These are phyloP conservation scores for Octonoba sinensis DNA, from an alignment of 2,888 invertebrate genomes.

Conservation along the genomic window DNA sequence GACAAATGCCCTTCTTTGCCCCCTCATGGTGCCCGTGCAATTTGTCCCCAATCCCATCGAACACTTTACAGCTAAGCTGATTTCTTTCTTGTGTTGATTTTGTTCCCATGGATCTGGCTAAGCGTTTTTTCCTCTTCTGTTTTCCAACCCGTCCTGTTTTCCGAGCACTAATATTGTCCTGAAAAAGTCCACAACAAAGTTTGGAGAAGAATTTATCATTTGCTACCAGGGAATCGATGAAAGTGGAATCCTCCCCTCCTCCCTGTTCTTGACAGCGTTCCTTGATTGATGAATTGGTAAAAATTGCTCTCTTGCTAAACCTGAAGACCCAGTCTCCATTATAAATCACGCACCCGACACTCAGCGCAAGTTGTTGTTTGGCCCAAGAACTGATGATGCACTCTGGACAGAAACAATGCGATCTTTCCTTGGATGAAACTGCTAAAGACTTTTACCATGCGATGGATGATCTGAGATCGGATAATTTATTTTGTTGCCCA, in stretches of 20 bases:
- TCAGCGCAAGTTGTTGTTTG: background rate
- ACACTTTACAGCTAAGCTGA: too few species aligned
- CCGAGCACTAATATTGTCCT: slow-evolving; percentile 17
- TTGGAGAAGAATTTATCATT: slow-evolving; percentile 44
- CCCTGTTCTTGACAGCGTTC: slow-evolving; percentile 22
- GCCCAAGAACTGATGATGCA: too few species aligned
- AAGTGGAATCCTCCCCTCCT: too few species aligned
- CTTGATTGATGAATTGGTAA: slow-evolving; percentile 56
- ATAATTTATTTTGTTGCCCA: slow-evolving; percentile 47
- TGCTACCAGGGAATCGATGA: slow-evolving; percentile 37
- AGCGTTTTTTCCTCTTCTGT: too few species aligned
- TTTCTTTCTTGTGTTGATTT: too few species aligned
- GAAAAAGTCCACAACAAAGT: slow-evolving; percentile 42
- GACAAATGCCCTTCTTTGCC: too few species aligned
- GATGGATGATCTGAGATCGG: slow-evolving; percentile 39
- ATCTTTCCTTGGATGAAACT: slow-evolving; percentile 21
- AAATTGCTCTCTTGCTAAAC: slow-evolving; percentile 30
- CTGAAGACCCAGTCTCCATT: slow-evolving; percentile 19
- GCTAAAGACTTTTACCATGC: slow-evolving; percentile 21
- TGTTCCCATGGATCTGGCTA: too few species aligned
- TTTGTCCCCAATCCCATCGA: too few species aligned
- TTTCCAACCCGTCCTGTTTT: too few species aligned
- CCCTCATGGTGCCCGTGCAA: too few species aligned
- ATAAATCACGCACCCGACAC: slow-evolving; percentile 49
- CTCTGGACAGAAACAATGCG: slow-evolving; percentile 15